Conservation (phyloP, 2,113 vertebrate genomes). For the Scomber japonicus region DNA sequence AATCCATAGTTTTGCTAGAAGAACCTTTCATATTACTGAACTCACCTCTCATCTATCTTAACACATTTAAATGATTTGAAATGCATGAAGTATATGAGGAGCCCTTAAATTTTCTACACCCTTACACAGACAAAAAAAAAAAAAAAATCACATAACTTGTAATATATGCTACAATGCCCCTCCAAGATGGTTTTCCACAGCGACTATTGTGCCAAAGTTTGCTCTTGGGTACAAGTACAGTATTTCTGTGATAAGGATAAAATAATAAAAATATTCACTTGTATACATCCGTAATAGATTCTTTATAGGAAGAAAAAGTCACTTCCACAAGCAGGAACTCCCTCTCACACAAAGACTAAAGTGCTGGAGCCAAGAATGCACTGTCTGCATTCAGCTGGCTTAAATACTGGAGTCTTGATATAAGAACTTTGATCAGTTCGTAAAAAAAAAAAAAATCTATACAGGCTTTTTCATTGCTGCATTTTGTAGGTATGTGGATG, state of each 20-base stretch:
- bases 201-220: slow-evolving; percentile 16
- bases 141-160: slow-evolving; percentile 39
- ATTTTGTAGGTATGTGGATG: slow-evolving; percentile 21
- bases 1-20: slow-evolving; percentile 25
- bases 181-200: slow-evolving; percentile 19
- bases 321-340: slow-evolving; percentile 73
- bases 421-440: slow-evolving; percentile 6
- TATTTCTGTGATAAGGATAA: slow-evolving; percentile 45
- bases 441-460: slow-evolving; percentile 14
- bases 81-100: slow-evolving; percentile 36
- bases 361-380: slow-evolving; percentile 74
- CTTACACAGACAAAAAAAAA: slow-evolving; percentile 47
- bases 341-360: slow-evolving; percentile 80
- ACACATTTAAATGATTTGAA: slow-evolving; percentile 35
- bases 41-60: slow-evolving; percentile 18
- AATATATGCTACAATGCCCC: slow-evolving; percentile 37
- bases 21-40: slow-evolving; percentile 33
- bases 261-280: slow-evolving; percentile 52
- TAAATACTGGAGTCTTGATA: slow-evolving; percentile 40
- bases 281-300: slow-evolving; percentile 40
- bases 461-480: slow-evolving; percentile 18
- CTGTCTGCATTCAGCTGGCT: slow-evolving; percentile 60
- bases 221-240: slow-evolving; percentile 60
- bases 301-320: slow-evolving; percentile 62
- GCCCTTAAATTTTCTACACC: slow-evolving; percentile 10